Percentiles rank a stretch among this genome's conserved stretches.
Conservation (phyloP, 2,113 vertebrate species). For the Apteryx owenii region DNA sequence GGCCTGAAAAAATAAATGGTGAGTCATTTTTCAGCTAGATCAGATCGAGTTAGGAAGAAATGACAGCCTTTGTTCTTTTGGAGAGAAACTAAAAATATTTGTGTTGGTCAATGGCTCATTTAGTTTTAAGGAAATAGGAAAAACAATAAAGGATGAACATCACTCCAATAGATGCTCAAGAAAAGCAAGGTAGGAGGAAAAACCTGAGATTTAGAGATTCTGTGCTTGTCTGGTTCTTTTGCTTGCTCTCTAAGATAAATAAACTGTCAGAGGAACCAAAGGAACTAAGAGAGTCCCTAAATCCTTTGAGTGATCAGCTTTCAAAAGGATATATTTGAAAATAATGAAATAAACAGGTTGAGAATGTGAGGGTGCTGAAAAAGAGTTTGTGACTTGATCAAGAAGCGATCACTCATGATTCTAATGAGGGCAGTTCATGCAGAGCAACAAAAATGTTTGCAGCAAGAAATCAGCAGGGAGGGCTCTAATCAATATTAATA, state of each 20-base stretch:
- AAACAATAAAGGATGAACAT: not conserved
- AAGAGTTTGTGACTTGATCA: not conserved
- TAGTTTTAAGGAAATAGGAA: not conserved
- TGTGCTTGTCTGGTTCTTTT: not conserved
- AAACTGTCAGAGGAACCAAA: not conserved
- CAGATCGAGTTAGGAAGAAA: not conserved
- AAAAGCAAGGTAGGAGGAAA: not conserved
- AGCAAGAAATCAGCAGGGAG: not conserved
- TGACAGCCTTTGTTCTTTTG: not conserved
- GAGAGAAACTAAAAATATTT: not conserved
- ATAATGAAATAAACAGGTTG: not conserved
- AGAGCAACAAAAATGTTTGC: not conserved
- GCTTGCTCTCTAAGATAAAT: not conserved
- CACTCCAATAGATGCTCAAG: not conserved
- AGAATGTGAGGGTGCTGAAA: not conserved
- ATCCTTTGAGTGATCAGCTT: not conserved
- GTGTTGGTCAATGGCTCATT: not conserved
- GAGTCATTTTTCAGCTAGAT: not conserved
- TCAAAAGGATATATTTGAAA: not conserved
- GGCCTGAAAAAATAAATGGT: not conserved
- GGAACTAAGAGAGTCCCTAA: not conserved
- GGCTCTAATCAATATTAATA: not conserved
- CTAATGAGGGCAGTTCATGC: not conserved
- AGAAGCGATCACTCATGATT: not conserved
- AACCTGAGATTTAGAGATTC: not conserved